Conservation (phyloP, 1,140 invertebrate genomes). For the Papilio polytes region DNA sequence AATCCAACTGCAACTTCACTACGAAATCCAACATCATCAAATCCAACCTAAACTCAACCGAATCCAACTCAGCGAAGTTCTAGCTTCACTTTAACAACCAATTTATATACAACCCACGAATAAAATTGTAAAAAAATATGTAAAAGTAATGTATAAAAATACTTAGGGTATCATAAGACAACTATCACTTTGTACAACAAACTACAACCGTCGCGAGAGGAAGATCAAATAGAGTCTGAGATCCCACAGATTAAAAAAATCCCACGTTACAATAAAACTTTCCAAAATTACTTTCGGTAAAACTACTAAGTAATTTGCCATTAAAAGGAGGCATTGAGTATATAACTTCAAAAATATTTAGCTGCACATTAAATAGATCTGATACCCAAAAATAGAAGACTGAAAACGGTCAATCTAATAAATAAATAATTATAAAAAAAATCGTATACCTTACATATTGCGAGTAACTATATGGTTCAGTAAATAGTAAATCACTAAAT, state of each 20-base stretch:
- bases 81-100: conserved; percentile 64
- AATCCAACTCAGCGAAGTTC: conserved; percentile 63
- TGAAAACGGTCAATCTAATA: conserved; percentile 51
- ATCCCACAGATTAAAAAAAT: conserved; percentile 35
- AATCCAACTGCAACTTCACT: conserved; percentile 57
- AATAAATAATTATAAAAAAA: conserved; percentile 51
- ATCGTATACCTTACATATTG: conserved; percentile 79
- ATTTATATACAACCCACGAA: conserved; percentile 75
- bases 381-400: conserved; percentile 46
- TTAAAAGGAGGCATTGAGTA: conserved; percentile 28
- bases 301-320: conserved; percentile 35
- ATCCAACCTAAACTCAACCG: conserved; percentile 55
- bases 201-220: conserved; percentile 69
- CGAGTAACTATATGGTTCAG: conserved; percentile 40
- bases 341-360: conserved; percentile 40
- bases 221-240: conserved; percentile 63
- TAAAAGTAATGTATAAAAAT: conserved; percentile 83
- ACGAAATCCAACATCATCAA: conserved; percentile 62
- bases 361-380: conserved; percentile 35
- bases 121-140: conserved; percentile 82
- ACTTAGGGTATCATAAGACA: conserved; percentile 80
- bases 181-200: conserved; percentile 82
- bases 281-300: conserved; percentile 26
- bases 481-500: conserved; percentile 44
- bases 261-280: conserved; percentile 21